Evolutionary conservation across 1,140 invertebrate genomes (phyloP).

Genomic region (Seison nebaliae): DNA sequence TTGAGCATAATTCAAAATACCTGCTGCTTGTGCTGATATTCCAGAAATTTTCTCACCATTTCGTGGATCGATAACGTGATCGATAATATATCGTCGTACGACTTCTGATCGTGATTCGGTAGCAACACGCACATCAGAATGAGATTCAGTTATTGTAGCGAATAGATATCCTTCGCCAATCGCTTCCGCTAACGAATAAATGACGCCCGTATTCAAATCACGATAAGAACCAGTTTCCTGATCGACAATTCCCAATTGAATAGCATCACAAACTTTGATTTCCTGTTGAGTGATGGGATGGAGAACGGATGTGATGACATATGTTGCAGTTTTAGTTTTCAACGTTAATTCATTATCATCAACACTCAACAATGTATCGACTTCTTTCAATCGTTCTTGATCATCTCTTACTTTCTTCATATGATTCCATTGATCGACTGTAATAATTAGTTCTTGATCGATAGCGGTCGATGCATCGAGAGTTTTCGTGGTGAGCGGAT

Average conservation of each 20-base stretch:
- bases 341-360: slow-evolving; percentile 13
- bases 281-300: slow-evolving; percentile 12
- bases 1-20: slow-evolving; percentile 12
- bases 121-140: slow-evolving; percentile 1
- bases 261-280: slow-evolving; percentile 12
- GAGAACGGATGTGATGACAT: slow-evolving; percentile 10
- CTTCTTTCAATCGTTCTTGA: slow-evolving; percentile 1
- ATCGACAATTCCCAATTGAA: slow-evolving; percentile 8
- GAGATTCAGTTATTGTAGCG: slow-evolving; percentile 8
- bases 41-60: slow-evolving; percentile 2
- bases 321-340: slow-evolving; percentile 11
- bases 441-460: slow-evolving; percentile 1
- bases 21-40: slow-evolving; percentile 9
- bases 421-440: neutral
- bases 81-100: slow-evolving; percentile 8
- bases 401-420: neutral
- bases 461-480: slow-evolving; percentile 1
- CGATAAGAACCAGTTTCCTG: slow-evolving; percentile 9
- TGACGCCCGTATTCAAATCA: slow-evolving; percentile 9
- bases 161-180: slow-evolving; percentile 12
- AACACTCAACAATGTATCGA: slow-evolving; percentile 4
- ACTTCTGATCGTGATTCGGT: slow-evolving; percentile 7
- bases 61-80: slow-evolving; percentile 10
- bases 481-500: slow-evolving; percentile 4
- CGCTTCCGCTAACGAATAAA: slow-evolving; percentile 10